Conservation (phyloP, 1,140 invertebrate species). For the Notospermus geniculatus region DNA sequence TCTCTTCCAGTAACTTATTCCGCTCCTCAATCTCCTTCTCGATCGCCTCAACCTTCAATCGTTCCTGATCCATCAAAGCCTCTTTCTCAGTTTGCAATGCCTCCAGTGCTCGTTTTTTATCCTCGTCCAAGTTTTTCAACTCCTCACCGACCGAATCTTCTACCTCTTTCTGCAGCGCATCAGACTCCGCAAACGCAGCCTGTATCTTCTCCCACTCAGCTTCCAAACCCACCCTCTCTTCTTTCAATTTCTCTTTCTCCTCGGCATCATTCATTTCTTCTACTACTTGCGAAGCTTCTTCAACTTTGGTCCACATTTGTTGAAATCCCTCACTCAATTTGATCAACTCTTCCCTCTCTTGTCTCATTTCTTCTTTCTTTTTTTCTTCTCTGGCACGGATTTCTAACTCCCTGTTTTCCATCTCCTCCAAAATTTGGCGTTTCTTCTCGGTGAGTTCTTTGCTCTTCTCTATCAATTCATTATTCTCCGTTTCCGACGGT, state of each 20-base stretch:
- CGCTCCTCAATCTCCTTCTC: background rate
- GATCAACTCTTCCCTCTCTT: conserved; percentile 20
- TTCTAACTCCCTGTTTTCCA: conserved; percentile 32
- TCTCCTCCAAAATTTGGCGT: conserved; percentile 34
- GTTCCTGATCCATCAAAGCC: background rate
- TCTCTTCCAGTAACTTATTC: conserved; percentile 4
- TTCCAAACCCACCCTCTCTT: background rate
- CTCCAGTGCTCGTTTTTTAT: conserved; percentile 22
- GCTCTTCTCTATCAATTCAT: conserved; percentile 28
- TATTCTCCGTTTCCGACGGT: conserved; percentile 16
- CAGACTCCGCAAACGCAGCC: conserved; percentile 19
- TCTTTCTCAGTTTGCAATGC: background rate
- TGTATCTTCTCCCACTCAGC: conserved; percentile 12
- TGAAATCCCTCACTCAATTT: conserved; percentile 18
- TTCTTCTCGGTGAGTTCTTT: conserved; percentile 35
- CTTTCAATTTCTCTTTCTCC: background rate
- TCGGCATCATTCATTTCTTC: background rate
- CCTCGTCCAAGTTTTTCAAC: conserved; percentile 27
- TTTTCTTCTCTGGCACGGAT: conserved; percentile 16
- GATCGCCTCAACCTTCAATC: background rate
- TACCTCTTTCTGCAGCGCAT: conserved; percentile 24
- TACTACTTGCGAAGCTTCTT: conserved; percentile 18
- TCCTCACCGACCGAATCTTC: conserved; percentile 26
- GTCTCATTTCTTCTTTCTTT: conserved; percentile 5
- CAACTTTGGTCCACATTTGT: conserved; percentile 10